Evolutionary conservation across 2,113 vertebrate species (phyloP).

Genomic region (Butorides virescens): DNA sequence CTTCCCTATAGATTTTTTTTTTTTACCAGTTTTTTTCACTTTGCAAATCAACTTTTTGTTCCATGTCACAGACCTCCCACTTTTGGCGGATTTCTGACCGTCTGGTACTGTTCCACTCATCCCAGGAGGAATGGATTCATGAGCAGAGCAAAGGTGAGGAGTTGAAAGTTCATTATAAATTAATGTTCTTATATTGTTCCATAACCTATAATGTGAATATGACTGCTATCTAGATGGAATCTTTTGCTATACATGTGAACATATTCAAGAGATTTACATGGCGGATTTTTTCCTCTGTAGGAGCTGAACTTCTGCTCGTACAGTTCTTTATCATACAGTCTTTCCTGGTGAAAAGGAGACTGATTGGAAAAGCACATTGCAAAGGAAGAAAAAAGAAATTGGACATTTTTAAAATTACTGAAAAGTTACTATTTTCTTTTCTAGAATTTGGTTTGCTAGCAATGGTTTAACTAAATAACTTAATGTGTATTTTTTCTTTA

Average conservation of each 20-base stretch:
- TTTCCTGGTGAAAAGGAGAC: background rate
- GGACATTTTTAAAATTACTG: background rate
- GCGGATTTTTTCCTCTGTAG: background rate
- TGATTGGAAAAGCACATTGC: rapidly evolving
- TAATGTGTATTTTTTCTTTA: background rate
- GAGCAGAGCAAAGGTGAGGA: slow-evolving; percentile 17
- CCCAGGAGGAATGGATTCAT: background rate
- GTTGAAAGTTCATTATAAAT: background rate
- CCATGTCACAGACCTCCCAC: background rate
- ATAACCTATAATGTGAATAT: background rate
- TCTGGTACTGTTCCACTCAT: background rate
- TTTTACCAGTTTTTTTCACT: background rate
- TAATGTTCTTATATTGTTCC: background rate
- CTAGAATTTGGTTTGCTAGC: background rate
- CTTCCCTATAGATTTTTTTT: background rate
- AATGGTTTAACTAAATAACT: background rate
- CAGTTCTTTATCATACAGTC: background rate
- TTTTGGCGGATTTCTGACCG: background rate
- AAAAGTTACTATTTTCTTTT: background rate
- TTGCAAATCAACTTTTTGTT: background rate
- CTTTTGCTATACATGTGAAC: background rate
- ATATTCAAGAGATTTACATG: background rate
- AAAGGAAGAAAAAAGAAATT: background rate
- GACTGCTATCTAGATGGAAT: background rate
- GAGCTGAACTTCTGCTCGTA: background rate